Evolutionary conservation across 2,797 vertebrate genomes (phyloP), one percentile per base, ranked within the genome.

Genomic region (Champsocephalus esox): DNA sequence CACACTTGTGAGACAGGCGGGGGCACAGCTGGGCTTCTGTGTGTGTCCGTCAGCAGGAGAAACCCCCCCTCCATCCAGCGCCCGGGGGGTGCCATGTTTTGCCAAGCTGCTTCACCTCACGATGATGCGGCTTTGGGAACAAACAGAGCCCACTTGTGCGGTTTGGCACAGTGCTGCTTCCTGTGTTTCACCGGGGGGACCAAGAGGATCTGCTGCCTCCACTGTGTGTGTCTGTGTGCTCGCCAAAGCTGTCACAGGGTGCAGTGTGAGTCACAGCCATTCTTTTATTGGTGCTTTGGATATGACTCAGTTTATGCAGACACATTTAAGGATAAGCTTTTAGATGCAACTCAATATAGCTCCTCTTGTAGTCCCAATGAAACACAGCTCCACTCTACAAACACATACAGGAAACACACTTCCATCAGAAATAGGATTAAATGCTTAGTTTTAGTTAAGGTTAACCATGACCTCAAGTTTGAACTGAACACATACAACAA

Each of bases 231-330:
- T 67, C 69, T 79, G 78, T 38, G 68, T 24, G 74, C 79, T 79
- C 46, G 73, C 87, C 89, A 90, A 87, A 70, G 82, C 88, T 85
- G 82, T 89, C 80, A 77, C 73, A 52, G 84, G 83, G 66, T 70
- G 83, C 81, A 79, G 84, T 1, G 76, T 86, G 88, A 91, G 82
- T 88, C 89, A 88, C 83, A 84, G 84, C 76, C 83, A 75, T 81
- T 79, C 73, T 16, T 70, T 79, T 44, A 58, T 61, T 43, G 66
- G 71, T 83, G 84, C 85, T 88, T 81, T 83, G 85, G 91, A 92
- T 90, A 86, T 89, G 90, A 86, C 87, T 88, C 87, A 80, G 82
- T 87, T 86, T 79, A 82, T 80, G 81, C 69, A 50, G 80, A 83
- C 82, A 45, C 83, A 88, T 86, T 75, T 72, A 83, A 79, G 84